Percentiles rank a stretch among this genome's conserved stretches.
Conservation (phyloP, 2,888 invertebrate genomes). For the Eupithecia subumbrata region DNA sequence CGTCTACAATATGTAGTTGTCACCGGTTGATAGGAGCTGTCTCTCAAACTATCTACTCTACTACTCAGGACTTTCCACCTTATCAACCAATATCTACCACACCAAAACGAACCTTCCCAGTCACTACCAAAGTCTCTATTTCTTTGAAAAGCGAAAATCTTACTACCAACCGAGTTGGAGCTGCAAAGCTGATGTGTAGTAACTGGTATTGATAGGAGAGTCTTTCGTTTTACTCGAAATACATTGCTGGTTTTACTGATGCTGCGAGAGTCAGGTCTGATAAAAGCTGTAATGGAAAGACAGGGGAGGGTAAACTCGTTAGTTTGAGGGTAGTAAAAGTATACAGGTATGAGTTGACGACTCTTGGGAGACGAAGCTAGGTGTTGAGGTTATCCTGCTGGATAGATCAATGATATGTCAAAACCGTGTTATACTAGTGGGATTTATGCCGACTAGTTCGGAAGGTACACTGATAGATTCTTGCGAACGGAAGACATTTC, state of each 20-base stretch:
- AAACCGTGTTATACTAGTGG: conserved; percentile 78
- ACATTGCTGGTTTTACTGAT: conserved; percentile 42
- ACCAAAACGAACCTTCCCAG: conserved; percentile 32
- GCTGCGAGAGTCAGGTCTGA: accelerated
- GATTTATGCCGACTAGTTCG: conserved; percentile 70
- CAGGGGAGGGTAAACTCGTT: not conserved
- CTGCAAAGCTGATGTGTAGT: conserved; percentile 43
- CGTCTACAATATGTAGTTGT: conserved; percentile 81
- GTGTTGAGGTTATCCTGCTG: conserved; percentile 74
- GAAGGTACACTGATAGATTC: conserved; percentile 77
- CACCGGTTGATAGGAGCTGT: conserved; percentile 81
- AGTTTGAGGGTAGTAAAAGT: conserved; percentile 45
- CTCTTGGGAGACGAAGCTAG: conserved; percentile 64
- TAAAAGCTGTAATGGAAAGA: conserved; percentile 40
- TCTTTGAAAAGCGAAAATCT: conserved; percentile 11
- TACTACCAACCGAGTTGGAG: conserved; percentile 42
- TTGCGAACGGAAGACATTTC: conserved; percentile 54
- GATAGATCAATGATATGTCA: conserved; percentile 82
- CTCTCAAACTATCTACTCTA: conserved; percentile 77
- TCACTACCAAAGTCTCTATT: accelerated
- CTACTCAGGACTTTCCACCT: conserved; percentile 25
- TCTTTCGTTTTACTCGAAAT: conserved; percentile 28
- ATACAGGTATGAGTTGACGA: conserved; percentile 61
- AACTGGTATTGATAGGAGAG: conserved; percentile 39
- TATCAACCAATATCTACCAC: not conserved